Percentiles rank a stretch among this genome's conserved stretches.
phyloP scores from a whole-genome alignment of 2,113 vertebrate species.

The Odobenus rosmarus region DNA sequence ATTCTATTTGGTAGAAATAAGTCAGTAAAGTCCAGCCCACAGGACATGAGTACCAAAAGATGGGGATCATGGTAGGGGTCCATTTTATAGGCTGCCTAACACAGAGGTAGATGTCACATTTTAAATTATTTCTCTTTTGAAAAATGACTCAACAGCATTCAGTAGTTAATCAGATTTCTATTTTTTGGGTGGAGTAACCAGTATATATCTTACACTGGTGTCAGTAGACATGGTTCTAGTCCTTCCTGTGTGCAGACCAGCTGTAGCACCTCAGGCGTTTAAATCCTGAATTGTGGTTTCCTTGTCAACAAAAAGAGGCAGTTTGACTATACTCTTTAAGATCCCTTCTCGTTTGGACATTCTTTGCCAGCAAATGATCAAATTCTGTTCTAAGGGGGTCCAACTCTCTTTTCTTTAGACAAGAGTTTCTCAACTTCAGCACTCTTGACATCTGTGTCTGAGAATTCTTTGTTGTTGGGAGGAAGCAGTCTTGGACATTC shows the following conservation, averaged over 20 bases:
- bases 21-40: not conserved
- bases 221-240: not conserved
- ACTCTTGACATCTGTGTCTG: not conserved
- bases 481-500: not conserved
- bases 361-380: not conserved
- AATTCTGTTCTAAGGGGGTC: not conserved
- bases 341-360: not conserved
- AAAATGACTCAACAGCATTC: not conserved
- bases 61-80: not conserved
- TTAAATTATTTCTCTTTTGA: not conserved
- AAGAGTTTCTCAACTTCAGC: not conserved
- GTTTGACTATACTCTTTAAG: not conserved
- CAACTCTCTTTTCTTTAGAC: not conserved
- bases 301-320: not conserved
- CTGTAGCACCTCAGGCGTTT: not conserved
- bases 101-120: not conserved
- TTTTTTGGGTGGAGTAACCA: not conserved
- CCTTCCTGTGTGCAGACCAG: not conserved
- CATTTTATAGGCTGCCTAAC: not conserved
- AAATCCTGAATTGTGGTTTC: not conserved
- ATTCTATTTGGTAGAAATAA: not conserved
- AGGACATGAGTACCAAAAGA: not conserved
- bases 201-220: not conserved
- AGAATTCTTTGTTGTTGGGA: not conserved
- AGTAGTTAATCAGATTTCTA: not conserved